Evolutionary conservation across 2,797 vertebrate species (phyloP).

Genomic region (Etheostoma perlongum): DNA sequence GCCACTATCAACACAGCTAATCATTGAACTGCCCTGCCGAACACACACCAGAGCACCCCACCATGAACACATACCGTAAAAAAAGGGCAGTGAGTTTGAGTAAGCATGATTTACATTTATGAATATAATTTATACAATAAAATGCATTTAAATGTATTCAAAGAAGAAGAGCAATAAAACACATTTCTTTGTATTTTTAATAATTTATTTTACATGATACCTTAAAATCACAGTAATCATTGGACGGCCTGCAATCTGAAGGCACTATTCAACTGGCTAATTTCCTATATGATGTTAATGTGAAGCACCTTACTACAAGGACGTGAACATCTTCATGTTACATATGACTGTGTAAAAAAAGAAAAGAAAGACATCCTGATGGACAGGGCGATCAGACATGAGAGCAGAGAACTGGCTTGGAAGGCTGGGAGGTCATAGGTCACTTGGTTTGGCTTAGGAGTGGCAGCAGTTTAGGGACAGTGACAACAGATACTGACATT

Average conservation of each 20-base stretch:
- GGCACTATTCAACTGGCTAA: conserved; percentile 46
- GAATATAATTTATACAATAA: neutral
- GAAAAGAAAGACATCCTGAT: conserved; percentile 25
- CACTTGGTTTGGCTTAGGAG: conserved; percentile 77
- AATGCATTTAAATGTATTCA: neutral
- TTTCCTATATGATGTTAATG: conserved; percentile 23
- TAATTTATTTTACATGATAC: conserved; percentile 53
- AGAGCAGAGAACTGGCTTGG: conserved; percentile 46
- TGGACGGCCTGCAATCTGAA: conserved; percentile 43
- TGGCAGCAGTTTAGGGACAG: conserved; percentile 54
- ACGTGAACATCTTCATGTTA: conserved; percentile 37
- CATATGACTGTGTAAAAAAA: conserved; percentile 57
- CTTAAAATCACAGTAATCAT: conserved; percentile 57
- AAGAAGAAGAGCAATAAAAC: conserved; percentile 1
- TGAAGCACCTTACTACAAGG: conserved; percentile 39
- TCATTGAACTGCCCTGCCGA: conserved; percentile 51
- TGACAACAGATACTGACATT: conserved; percentile 46
- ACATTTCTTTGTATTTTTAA: neutral
- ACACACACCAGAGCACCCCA: conserved; percentile 25
- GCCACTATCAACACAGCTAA: conserved; percentile 67
- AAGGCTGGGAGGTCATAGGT: conserved; percentile 62
- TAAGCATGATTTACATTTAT: neutral
- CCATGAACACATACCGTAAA: conserved; percentile 21
- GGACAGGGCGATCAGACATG: conserved; percentile 25
- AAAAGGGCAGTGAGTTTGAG: neutral